Evolutionary conservation across 2,113 vertebrate genomes (phyloP), one percentile per base, ranked within the genome.

Genomic region (Podarcis raffonei): DNA sequence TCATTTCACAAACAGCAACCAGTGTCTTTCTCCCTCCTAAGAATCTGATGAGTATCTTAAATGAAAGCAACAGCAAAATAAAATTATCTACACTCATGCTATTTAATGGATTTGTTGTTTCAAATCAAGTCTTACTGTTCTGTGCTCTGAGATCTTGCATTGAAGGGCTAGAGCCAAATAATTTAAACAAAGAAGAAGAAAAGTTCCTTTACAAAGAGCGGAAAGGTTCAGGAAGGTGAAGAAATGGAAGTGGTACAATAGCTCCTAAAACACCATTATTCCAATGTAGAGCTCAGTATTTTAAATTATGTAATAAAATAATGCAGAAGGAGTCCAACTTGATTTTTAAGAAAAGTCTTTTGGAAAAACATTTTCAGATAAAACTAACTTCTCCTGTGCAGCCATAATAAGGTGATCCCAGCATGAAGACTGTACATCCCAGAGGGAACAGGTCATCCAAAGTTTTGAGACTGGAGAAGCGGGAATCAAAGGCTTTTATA

Each of bases 371-470:
- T 74, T 53, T 69, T 87, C n/a, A 42, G 4, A n/a, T 85, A 59
- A 57, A 92, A 96, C 97, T 95, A 92, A 99, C 99, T 97, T 99
- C 98, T 94, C 99, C 98, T 95, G 98, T 98, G 93, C 98, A 98
- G 69, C 98, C 98, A 0, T 99, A 99, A 95, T 99, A 99, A 6
- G 98, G 98, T 84, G 97, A 98, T 84, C 98, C 98, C 94, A 99
- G 96, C 98, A 99, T 99, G 95, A 99, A 99, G 83, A 98, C 98
- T 5, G 95, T 95, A 87, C 97, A 98, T 90, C 96, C 93, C 68
- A 94, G 96, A 91, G 98, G 98, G 94, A 99, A 99, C 69, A 99
- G 97, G 77, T 99, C 98, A 71, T 98, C 98, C 94, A 99, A 89
- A 74, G 98, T 99, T 94, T 95, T 98, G 93, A 98, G 98, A 89